Evolutionary conservation across 2,888 invertebrate species (phyloP).

Genomic region (Drosophila engyochracea): DNA sequence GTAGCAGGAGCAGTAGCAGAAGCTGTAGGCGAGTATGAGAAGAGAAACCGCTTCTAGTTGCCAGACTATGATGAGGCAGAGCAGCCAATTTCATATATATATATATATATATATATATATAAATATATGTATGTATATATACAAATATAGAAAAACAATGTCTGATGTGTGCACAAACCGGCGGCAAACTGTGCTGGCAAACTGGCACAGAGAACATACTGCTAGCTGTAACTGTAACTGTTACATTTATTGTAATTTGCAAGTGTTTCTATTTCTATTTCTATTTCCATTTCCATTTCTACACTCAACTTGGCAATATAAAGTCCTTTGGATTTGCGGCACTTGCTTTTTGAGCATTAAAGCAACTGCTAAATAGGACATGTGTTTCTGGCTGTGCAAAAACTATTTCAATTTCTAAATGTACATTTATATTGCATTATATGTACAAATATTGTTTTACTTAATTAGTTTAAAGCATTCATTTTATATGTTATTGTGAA

Average conservation of each 20-base stretch:
- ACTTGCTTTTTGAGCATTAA: slow-evolving; percentile 15
- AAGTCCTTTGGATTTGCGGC: slow-evolving; percentile 15
- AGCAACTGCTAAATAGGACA: slow-evolving; percentile 31
- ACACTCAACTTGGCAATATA: background rate
- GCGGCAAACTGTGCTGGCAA: slow-evolving; percentile 14
- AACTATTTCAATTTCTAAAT: background rate
- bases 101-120: slow-evolving; percentile 13
- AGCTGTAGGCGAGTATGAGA: background rate
- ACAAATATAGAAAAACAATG: slow-evolving; percentile 49
- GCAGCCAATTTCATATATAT: slow-evolving; percentile 39
- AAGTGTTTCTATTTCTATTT: slow-evolving; percentile 22
- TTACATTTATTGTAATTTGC: slow-evolving; percentile 36
- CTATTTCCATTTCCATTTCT: background rate
- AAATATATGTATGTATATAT: background rate
- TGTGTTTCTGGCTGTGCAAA: background rate
- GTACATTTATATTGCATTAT: background rate
- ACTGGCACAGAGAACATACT: background rate
- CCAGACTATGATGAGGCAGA: slow-evolving; percentile 31
- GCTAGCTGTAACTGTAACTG: slow-evolving; percentile 1
- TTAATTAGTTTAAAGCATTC: slow-evolving; percentile 25
- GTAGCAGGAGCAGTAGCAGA: accelerated
- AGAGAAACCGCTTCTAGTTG: slow-evolving; percentile 18
- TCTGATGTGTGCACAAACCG: slow-evolving; percentile 19
- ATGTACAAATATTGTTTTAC: slow-evolving; percentile 27
- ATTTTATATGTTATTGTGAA: background rate